Base-by-base conservation (phyloP, 2,797 vertebrate genomes). In the Chelmon rostratus region DNA sequence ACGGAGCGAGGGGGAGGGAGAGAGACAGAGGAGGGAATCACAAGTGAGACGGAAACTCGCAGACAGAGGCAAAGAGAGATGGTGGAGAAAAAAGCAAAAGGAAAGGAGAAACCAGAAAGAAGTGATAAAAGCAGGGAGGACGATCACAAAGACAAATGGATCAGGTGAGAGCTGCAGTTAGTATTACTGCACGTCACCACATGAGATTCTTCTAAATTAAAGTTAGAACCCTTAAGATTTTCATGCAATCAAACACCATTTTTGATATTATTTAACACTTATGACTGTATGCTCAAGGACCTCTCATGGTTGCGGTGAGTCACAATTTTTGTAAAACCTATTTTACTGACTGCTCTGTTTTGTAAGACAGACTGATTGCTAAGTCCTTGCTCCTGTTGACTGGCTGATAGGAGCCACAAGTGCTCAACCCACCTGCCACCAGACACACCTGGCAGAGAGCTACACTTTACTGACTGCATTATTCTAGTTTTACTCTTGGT, bases 1-100 rank as follows among this genome's bases (percentile, higher is more conserved):
- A 70, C 0, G 10, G 83, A 72, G 62, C 2, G 44, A 79, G 59
- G 73, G 56, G 35, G 62, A 46, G 73, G 53, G 53, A 42, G 42
- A 67, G 15, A 72, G 19, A 37, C 3, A 50, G 59, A 49, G 40
- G 38, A 11, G n/a, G 15, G 25, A 69, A 61, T 50, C 18, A 38
- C 40, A 31, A 67, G 66, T 47, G 40, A 70, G 75, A 71, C 2
- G 23, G 59, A 53, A 62, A 62, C 38, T 56, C 8, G 18, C 40
- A 78, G 44, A 64, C 21, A 25, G 53, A 13, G 13, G 28, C 21
- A 28, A 16, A 19, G 38, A 40, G n/a, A 33, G 16, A 37, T 6
- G 16, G 23, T 18, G 21, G 19, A 64, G 35, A 35, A 50, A 25
- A 8, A 31, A 11, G 5, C 6, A 76, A 66, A 71, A 71, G 28